Conservation (phyloP, 53 echinoderm and acorn worm genomes). For the Temnopleurus reevesii region DNA sequence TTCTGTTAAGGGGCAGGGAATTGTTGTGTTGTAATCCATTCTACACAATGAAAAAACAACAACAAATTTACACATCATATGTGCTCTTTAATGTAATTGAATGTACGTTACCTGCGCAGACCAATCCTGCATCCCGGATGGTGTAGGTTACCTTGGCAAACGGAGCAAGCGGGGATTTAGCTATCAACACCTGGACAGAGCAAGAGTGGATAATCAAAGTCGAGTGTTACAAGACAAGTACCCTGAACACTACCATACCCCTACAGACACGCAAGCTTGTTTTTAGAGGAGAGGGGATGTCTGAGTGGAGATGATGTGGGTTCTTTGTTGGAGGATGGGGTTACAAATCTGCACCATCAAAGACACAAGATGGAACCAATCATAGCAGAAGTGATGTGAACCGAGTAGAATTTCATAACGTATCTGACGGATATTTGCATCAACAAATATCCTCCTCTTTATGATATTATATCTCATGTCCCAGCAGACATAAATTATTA, state of each 20-base stretch:
- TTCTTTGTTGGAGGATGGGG: not conserved
- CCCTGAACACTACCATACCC: not conserved
- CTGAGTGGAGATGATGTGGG: not conserved
- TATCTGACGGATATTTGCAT: not conserved
- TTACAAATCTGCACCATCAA: not conserved
- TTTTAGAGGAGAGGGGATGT: conserved; percentile 18
- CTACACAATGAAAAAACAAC: too few species aligned
- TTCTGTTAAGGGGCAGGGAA: too few species aligned
- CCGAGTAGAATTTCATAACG: not conserved
- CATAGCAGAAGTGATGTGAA: not conserved
- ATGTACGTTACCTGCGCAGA: conserved; percentile 87
- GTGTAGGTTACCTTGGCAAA: conserved; percentile 79
- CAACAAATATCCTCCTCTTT: too few species aligned
- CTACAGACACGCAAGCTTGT: not conserved
- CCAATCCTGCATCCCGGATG: conserved; percentile 81
- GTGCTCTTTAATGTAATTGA: too few species aligned
- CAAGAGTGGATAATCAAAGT: conserved; percentile 33
- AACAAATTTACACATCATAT: too few species aligned
- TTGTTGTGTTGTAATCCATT: too few species aligned
- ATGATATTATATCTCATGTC: too few species aligned
- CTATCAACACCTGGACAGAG: conserved; percentile 75
- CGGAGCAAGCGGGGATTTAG: conserved; percentile 93
- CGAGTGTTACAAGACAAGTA: conserved; percentile 37
- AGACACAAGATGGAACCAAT: not conserved
- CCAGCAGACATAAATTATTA: not conserved